Percentiles rank a stretch among this genome's conserved stretches.
Conservation (phyloP, 2,113 vertebrate species). For the Prochilodus magdalenae region DNA sequence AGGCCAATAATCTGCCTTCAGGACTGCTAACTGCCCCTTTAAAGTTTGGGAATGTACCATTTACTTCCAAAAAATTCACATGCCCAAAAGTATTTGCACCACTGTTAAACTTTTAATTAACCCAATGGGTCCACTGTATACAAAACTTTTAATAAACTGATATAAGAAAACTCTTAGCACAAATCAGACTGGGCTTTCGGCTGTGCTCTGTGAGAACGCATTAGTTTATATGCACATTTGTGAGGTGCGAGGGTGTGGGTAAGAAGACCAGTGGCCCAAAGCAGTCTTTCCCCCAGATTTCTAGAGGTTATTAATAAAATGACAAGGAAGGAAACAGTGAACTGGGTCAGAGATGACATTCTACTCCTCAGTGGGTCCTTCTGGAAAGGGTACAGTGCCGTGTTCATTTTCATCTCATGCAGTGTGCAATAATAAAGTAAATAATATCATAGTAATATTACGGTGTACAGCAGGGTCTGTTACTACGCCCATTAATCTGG, state of each 20-base stretch:
- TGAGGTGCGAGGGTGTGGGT: not conserved
- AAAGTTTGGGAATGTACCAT: no score
- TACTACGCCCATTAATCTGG: not conserved
- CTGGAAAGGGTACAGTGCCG: conserved; percentile 25
- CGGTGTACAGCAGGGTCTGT: not conserved
- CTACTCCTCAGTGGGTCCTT: conserved; percentile 22
- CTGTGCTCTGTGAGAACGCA: no score
- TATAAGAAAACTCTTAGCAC: no score
- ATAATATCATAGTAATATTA: not conserved
- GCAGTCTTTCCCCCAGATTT: conserved; percentile 46
- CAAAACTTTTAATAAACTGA: no score
- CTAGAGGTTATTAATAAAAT: conserved; percentile 55
- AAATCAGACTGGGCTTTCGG: no score
- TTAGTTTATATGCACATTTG: no score
- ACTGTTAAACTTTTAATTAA: no score
- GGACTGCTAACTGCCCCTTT: no score
- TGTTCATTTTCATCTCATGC: conserved; percentile 21
- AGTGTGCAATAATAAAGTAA: conserved; percentile 8
- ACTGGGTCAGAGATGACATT: conserved; percentile 51
- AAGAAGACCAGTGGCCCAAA: conserved; percentile 32
- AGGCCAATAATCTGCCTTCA: no score
- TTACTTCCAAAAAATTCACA: no score
- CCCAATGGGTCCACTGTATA: no score
- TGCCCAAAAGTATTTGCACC: no score
- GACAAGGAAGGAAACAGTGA: conserved; percentile 46